Evolutionary conservation across 2,113 vertebrate genomes (phyloP).

Genomic region (Cavia aperea): DNA sequence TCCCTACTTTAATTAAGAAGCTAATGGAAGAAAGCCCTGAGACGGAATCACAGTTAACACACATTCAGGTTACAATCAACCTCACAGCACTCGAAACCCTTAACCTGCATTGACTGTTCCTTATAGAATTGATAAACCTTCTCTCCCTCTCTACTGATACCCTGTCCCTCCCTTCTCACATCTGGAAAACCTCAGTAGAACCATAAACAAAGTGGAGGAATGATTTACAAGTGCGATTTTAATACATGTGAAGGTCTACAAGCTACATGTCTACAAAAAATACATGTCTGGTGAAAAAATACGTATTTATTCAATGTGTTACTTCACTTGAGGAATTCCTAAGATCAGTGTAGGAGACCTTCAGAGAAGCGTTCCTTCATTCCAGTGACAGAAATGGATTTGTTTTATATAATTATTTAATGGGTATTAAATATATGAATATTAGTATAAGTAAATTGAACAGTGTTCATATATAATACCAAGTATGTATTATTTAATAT

Average conservation of each 20-base stretch:
- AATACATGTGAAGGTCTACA: neutral
- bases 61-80: neutral
- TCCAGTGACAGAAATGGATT: neutral
- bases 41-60: neutral
- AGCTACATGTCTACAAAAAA: neutral
- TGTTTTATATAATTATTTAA: neutral
- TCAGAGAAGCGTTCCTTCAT: neutral
- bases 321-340: neutral
- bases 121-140: neutral
- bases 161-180: neutral
- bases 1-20: neutral
- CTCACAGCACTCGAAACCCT: neutral
- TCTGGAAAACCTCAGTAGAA: constrained; percentile 32
- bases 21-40: neutral
- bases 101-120: neutral
- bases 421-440: neutral
- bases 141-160: neutral
- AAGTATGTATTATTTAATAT: neutral
- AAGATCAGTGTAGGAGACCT: neutral
- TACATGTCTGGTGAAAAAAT: accelerated
- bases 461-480: neutral
- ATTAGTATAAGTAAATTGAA: neutral
- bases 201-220: neutral
- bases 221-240: neutral
- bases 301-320: neutral